These are phyloP conservation scores for Panurus biarmicus DNA, from an alignment of 2,113 vertebrate genomes.

Conservation along the genomic window DNA sequence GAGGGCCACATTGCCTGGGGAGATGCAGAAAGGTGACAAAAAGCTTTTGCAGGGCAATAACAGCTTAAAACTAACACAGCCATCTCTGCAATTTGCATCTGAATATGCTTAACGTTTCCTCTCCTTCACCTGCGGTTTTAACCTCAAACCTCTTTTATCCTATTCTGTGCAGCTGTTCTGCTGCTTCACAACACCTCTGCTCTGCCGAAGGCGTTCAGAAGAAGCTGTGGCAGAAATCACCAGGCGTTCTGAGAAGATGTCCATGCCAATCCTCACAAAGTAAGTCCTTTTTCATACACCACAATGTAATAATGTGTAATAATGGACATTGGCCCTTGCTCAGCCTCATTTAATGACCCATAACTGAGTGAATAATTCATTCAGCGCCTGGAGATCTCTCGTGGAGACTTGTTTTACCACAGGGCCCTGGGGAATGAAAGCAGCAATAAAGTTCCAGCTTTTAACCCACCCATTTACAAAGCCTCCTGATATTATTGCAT, in stretches of 20 bases:
- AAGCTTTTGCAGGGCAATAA: neutral
- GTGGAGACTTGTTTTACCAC: slow-evolving; percentile 52
- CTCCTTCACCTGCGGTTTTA: neutral
- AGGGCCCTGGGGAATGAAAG: slow-evolving; percentile 29
- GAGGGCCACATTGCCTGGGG: neutral
- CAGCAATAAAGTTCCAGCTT: slow-evolving; percentile 53
- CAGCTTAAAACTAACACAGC: neutral
- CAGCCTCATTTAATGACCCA: slow-evolving; percentile 41
- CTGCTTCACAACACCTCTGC: neutral
- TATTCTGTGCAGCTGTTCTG: neutral
- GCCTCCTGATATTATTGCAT: slow-evolving; percentile 5
- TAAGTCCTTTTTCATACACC: neutral
- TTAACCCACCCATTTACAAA: slow-evolving; percentile 55
- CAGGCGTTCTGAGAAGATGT: neutral
- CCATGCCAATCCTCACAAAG: neutral
- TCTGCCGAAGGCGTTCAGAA: neutral
- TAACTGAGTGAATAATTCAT: slow-evolving; percentile 63
- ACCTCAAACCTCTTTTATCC: neutral
- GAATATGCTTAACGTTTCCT: neutral
- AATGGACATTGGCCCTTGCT: neutral
- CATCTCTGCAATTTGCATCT: neutral
- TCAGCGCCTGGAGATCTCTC: neutral
- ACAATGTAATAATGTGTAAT: neutral
- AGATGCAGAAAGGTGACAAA: neutral
- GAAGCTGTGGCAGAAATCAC: neutral